A percentile compares a stretch with the other conserved stretches of the same genome.
phyloP scores from a whole-genome alignment of 2,797 vertebrate species.

The Telmatherina bonti region DNA sequence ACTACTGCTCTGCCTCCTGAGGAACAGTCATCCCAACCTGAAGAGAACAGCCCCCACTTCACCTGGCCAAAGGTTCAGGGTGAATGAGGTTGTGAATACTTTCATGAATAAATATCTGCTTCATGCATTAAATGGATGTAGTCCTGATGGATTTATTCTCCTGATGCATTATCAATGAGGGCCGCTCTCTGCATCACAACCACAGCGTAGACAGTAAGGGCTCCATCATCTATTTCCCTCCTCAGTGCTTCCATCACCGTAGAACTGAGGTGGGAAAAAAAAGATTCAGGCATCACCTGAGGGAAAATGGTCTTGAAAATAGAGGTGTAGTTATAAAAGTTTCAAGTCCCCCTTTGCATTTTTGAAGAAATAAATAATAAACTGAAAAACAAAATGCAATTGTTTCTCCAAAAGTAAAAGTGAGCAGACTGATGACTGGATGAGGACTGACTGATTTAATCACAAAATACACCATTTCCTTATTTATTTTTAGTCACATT shows the following conservation, averaged over 20 bases:
- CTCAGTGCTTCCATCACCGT: constrained; percentile 46
- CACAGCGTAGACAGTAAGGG: constrained; percentile 48
- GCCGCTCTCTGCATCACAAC: constrained; percentile 60
- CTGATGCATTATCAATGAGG: constrained; percentile 85
- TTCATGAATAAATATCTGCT: constrained; percentile 66
- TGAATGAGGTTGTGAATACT: constrained; percentile 38
- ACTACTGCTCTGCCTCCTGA: too few species aligned
- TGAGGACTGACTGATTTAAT: too few species aligned
- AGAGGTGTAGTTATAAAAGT: not conserved
- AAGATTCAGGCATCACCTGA: constrained; percentile 22
- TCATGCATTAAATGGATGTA: constrained; percentile 73
- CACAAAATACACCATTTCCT: too few species aligned
- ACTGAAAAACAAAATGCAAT: too few species aligned
- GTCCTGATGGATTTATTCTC: constrained; percentile 75
- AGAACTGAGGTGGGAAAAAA: constrained; percentile 50
- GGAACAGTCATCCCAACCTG: not conserved
- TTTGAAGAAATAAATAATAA: too few species aligned
- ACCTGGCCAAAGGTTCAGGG: constrained; percentile 38
- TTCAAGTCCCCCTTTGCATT: too few species aligned
- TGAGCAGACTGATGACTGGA: too few species aligned
- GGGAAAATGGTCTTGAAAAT: constrained; percentile 40
- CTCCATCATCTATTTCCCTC: constrained; percentile 59
- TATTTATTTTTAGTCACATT: too few species aligned
- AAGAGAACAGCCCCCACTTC: constrained; percentile 50
- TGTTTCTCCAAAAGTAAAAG: too few species aligned